phyloP scores from a whole-genome alignment of 2,888 invertebrate genomes.

The Platycnemis pennipes region DNA sequence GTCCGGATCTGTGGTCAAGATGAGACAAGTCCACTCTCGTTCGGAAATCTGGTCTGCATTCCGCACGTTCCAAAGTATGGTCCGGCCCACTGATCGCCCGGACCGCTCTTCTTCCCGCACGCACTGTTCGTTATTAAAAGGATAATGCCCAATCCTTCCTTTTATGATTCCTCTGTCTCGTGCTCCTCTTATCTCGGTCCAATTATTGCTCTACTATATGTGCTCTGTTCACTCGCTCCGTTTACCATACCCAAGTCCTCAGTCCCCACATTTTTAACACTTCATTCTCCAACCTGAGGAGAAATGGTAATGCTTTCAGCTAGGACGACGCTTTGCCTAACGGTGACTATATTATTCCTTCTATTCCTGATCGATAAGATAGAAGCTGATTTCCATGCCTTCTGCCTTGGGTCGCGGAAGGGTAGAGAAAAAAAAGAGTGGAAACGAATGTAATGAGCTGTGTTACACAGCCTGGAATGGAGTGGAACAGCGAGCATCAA shows the following conservation, averaged over 20 bases:
- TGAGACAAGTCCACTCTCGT: constrained; percentile 60
- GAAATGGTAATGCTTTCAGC: background rate
- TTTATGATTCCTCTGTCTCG: no score
- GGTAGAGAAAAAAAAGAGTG: background rate
- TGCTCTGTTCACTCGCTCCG: background rate
- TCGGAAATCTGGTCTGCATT: constrained; percentile 65
- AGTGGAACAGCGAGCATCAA: no score
- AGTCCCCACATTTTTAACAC: background rate
- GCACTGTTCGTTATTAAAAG: background rate
- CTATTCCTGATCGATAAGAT: background rate
- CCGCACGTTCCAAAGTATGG: constrained; percentile 40
- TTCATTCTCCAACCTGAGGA: background rate
- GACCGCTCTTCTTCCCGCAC: constrained; percentile 8
- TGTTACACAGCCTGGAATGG: no score
- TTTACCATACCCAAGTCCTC: background rate
- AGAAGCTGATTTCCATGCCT: background rate
- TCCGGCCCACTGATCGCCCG: constrained; percentile 24
- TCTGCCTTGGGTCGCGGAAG: background rate
- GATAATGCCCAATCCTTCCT: background rate
- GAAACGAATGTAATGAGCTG: background rate
- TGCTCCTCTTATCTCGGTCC: background rate
- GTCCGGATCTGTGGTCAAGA: constrained; percentile 8
- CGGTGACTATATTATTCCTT: background rate
- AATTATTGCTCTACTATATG: background rate
- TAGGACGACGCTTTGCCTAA: background rate